These are phyloP conservation scores for Troides helena DNA, from an alignment of 2,888 invertebrate genomes.

Conservation along the genomic window DNA sequence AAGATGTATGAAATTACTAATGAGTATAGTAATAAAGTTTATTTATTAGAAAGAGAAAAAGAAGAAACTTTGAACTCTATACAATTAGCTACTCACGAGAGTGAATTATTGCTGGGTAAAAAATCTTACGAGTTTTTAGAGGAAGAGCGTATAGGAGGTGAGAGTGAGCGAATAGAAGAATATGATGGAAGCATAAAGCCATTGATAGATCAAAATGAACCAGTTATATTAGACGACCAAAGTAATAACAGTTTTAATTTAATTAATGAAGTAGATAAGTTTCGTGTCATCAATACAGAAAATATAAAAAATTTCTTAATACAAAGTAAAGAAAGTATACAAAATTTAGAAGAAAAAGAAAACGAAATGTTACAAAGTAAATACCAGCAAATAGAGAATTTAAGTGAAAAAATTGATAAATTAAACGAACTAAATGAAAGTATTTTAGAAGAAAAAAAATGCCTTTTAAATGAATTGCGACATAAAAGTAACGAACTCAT, in stretches of 20 bases:
- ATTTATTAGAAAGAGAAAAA: slow-evolving; percentile 52
- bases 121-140: slow-evolving; percentile 47
- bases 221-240: slow-evolving; percentile 37
- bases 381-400: slow-evolving; percentile 36
- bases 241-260: slow-evolving; percentile 34
- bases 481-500: slow-evolving; percentile 45
- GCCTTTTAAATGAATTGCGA: slow-evolving; percentile 46
- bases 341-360: slow-evolving; percentile 50
- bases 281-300: slow-evolving; percentile 48
- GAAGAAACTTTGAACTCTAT: slow-evolving; percentile 45
- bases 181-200: slow-evolving; percentile 1
- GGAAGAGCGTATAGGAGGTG: slow-evolving; percentile 37
- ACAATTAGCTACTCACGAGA: slow-evolving; percentile 55
- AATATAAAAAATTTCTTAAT: slow-evolving; percentile 48
- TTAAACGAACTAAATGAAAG: slow-evolving; percentile 44
- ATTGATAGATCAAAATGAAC: not conserved
- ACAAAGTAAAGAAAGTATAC: slow-evolving; percentile 49
- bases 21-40: slow-evolving; percentile 44
- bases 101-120: slow-evolving; percentile 54
- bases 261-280: slow-evolving; percentile 48
- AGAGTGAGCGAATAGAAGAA: slow-evolving; percentile 7
- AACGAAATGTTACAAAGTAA: slow-evolving; percentile 50
- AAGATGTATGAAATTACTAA: slow-evolving; percentile 48
- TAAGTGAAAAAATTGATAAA: slow-evolving; percentile 42
- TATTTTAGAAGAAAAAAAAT: slow-evolving; percentile 39